phyloP scores from a whole-genome alignment of 2,888 invertebrate species.

The Dromius quadrimaculatus region DNA sequence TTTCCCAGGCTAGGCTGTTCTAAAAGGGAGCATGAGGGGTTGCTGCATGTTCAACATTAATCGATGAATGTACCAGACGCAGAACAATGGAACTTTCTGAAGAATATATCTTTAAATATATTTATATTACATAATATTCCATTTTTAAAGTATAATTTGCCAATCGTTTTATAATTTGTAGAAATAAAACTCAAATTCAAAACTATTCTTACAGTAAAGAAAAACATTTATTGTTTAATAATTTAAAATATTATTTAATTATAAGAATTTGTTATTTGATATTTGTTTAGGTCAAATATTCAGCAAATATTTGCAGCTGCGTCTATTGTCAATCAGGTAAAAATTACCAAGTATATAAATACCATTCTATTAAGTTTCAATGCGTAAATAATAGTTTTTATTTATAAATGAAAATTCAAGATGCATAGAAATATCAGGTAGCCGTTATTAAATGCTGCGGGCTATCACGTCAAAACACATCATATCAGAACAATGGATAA shows the following conservation, averaged over 20 bases:
- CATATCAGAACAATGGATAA: conserved; percentile 54
- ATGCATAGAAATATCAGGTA: conserved; percentile 19
- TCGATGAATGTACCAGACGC: conserved; percentile 13
- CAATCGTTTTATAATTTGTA: not conserved
- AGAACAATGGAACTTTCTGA: conserved; percentile 19
- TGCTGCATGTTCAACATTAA: conserved; percentile 1
- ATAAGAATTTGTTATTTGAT: not conserved
- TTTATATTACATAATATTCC: not conserved
- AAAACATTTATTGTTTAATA: not conserved
- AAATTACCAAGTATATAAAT: not conserved
- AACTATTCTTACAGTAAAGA: too few species aligned
- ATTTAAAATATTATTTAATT: not conserved
- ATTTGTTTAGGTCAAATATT: not conserved
- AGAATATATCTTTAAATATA: not conserved
- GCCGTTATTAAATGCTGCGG: conserved; percentile 50
- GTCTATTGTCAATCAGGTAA: not conserved
- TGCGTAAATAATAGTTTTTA: conserved; percentile 31
- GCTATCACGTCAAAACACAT: conserved; percentile 57
- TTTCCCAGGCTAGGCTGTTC: conserved; percentile 8
- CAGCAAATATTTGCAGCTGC: too few species aligned
- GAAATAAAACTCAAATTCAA: not conserved
- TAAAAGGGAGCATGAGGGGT: conserved; percentile 11
- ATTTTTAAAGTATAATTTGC: not conserved
- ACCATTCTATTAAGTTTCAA: too few species aligned
- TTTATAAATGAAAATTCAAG: conserved; percentile 6